Base-by-base conservation (phyloP, 2,888 invertebrate genomes). In the Leptarthrus brevirostris region DNA sequence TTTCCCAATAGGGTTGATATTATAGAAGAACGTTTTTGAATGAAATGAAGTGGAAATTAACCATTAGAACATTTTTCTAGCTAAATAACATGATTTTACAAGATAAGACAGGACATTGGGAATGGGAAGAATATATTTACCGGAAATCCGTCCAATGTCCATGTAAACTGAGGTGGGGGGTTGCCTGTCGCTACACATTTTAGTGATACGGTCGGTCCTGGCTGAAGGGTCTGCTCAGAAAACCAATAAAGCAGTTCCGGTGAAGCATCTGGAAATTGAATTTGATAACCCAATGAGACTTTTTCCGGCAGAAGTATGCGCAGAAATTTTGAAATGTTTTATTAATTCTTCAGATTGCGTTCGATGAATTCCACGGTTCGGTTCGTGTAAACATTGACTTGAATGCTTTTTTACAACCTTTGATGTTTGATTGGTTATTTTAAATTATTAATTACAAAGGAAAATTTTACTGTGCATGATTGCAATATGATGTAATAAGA, bases 181-280 rank as follows among this genome's bases (percentile, higher is more conserved):
- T 95, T 96, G 64, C 97, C 97, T 80, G 94, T 92, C n/a, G 96
- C 96, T 76, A 94, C 93, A 86, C 97, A 97, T 85, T 95, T 94
- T 78, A 97, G 88, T 18, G 96, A 95, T 58, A 96, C 93, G 77
- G 93, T 92, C 34, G 95, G 95, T 16, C 96, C 96, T 0, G 95
- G 95, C 82, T 95, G 95, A 75, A 96, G 86, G 8, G 95, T 96
- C 86, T 95, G 95, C 84, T 96, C 95, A 74, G 94, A 92, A 86
- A 96, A 96, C 91, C 93, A 94, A 87, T 95, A 94, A 79, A 93
- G 90, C 80, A 96, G 87, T 86, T 95, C 95, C 53, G 95, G 95
- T 77, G 94, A 92, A 44, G 95, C 93, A 85, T 95, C 95, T 93
- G 86, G 24, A 64, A 64, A 64, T 44, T 64, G 44, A 64, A 44